Conservation (phyloP, 2,888 invertebrate species). For the Cantharis rufa region DNA sequence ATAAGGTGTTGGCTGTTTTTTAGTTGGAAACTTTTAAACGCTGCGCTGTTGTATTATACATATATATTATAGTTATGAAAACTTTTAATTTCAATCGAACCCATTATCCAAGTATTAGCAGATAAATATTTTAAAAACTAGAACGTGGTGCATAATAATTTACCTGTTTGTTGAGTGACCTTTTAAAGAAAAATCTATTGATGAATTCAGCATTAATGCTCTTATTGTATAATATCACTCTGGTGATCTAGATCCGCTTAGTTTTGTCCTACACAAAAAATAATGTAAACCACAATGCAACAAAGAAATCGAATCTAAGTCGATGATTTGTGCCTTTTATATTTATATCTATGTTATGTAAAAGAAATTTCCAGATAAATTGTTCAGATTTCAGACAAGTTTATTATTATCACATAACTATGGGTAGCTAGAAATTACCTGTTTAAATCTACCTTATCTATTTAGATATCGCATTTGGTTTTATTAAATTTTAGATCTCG, state of each 20-base stretch:
- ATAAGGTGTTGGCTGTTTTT: slow-evolving; percentile 15
- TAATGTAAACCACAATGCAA: neutral
- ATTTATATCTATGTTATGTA: slow-evolving; percentile 7
- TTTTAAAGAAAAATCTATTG: slow-evolving; percentile 13
- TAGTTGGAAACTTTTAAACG: neutral
- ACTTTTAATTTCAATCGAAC: slow-evolving; percentile 6
- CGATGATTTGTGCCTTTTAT: slow-evolving; percentile 10
- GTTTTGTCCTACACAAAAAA: slow-evolving; percentile 5
- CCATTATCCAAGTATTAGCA: slow-evolving; percentile 13
- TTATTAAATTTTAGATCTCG: neutral
- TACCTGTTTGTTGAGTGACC: slow-evolving; percentile 21
- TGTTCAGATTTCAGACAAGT: neutral
- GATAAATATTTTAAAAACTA: neutral
- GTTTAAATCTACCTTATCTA: neutral
- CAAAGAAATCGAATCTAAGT: neutral
- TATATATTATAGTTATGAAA: slow-evolving; percentile 2
- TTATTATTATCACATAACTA: neutral
- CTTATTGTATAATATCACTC: slow-evolving; percentile 10
- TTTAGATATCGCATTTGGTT: neutral
- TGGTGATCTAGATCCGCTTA: slow-evolving; percentile 18
- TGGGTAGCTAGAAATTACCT: neutral
- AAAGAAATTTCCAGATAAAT: neutral
- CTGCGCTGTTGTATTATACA: neutral
- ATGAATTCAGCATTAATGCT: slow-evolving; percentile 15
- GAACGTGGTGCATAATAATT: slow-evolving; percentile 13